phyloP scores from a whole-genome alignment of 2,113 vertebrate genomes.

The Herpailurus yagouaroundi region DNA sequence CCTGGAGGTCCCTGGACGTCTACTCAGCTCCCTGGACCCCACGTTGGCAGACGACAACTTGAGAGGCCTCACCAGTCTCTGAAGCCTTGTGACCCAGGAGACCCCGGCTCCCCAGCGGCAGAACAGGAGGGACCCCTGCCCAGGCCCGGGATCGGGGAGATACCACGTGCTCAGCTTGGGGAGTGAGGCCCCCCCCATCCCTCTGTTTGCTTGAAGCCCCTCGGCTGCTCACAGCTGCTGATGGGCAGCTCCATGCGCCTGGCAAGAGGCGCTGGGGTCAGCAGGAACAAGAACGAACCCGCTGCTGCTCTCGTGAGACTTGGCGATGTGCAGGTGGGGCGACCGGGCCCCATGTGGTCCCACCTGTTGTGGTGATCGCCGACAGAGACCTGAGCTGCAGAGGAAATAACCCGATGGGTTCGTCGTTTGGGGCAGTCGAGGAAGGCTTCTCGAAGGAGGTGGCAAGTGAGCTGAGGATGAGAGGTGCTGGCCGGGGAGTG shows the following conservation, averaged over 20 bases:
- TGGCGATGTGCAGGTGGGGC: fast-evolving
- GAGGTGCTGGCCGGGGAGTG: not conserved
- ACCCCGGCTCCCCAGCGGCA: not conserved
- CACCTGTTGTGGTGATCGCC: not conserved
- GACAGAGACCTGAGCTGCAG: not conserved
- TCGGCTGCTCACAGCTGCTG: not conserved
- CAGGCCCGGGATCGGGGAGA: not conserved
- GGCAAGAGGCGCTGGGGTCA: too few relatives aligned
- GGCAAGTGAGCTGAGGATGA: not conserved
- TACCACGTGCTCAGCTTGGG: too few relatives aligned
- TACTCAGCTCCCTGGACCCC: not conserved
- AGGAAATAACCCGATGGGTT: not conserved
- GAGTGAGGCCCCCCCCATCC: not conserved
- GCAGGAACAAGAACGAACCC: not conserved
- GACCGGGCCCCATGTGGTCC: not conserved
- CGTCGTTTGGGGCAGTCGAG: not conserved
- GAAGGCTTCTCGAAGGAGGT: not conserved
- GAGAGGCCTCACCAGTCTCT: not conserved
- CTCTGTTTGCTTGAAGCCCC: not conserved
- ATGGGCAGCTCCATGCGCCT: not conserved
- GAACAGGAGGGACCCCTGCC: fast-evolving
- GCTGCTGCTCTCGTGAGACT: too few relatives aligned
- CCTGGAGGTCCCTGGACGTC: not conserved
- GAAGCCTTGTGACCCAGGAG: not conserved
- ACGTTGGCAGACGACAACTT: not conserved